These are phyloP conservation scores for Papilio protenor DNA, from an alignment of 2,888 invertebrate species.

Conservation along the genomic window DNA sequence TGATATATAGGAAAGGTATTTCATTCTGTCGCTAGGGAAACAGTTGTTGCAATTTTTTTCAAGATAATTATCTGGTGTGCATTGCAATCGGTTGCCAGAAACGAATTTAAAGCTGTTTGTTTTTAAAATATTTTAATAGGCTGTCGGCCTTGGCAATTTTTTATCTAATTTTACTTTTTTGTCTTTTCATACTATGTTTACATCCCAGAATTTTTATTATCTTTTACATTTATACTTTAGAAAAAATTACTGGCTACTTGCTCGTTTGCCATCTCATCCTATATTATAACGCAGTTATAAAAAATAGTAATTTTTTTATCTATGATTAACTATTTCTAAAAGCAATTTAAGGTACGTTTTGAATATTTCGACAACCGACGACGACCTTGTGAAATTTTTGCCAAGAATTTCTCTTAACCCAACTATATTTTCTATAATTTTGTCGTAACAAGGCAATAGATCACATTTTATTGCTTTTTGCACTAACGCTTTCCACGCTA, in stretches of 20 bases:
- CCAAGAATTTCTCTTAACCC: conserved; percentile 38
- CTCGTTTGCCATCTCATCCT: neutral
- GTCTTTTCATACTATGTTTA: neutral
- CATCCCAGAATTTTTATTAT: neutral
- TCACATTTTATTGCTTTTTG: conserved; percentile 44
- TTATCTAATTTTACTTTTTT: neutral
- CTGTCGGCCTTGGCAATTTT: neutral
- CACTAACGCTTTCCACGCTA: conserved; percentile 40
- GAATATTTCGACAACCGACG: conserved; percentile 8
- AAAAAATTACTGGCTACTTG: neutral
- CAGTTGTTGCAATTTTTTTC: conserved; percentile 15
- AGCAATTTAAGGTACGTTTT: neutral
- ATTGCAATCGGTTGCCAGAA: conserved; percentile 5
- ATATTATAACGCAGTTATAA: neutral
- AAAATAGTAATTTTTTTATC: neutral
- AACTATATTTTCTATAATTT: conserved; percentile 34
- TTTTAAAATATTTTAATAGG: neutral
- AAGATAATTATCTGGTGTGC: conserved; percentile 1
- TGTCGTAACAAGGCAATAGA: conserved; percentile 41
- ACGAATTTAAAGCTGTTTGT: conserved; percentile 14
- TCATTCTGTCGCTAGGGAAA: conserved; percentile 29
- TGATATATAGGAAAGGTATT: conserved; percentile 37
- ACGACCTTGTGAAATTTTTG: conserved; percentile 36
- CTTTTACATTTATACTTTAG: too few species aligned
- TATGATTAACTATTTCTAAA: conserved; percentile 18